Conservation (phyloP, 2,888 invertebrate genomes). For the Carpatolechia fugitivella region DNA sequence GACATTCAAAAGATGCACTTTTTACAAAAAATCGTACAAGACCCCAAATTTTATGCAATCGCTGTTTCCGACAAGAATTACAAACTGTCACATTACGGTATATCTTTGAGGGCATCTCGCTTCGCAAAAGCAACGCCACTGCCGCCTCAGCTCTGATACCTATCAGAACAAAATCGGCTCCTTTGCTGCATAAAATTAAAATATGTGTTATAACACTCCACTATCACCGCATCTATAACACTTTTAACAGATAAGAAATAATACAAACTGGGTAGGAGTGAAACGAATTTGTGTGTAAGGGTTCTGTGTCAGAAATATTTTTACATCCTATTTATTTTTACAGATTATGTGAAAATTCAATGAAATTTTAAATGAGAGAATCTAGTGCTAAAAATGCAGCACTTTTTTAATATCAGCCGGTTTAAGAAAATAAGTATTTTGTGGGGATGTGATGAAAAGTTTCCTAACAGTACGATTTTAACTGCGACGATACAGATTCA, state of each 20-base stretch:
- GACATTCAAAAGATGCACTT: neutral
- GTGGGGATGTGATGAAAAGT: too few relatives aligned
- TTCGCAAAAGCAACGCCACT: constrained; percentile 18
- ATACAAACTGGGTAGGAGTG: neutral
- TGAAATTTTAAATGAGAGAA: too few relatives aligned
- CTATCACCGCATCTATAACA: constrained; percentile 43
- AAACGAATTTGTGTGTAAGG: neutral
- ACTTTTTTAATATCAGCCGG: too few relatives aligned
- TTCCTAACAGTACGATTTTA: too few relatives aligned
- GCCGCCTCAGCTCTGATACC: constrained; percentile 16
- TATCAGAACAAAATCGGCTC: constrained; percentile 22
- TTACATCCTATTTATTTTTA: too few relatives aligned
- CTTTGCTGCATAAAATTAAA: constrained; percentile 23
- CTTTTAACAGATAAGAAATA: neutral
- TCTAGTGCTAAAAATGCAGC: too few relatives aligned
- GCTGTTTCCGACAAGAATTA: neutral
- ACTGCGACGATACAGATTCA: too few relatives aligned
- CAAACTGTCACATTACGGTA: constrained; percentile 9
- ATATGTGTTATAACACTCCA: constrained; percentile 38
- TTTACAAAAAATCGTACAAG: neutral
- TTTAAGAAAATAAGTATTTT: too few relatives aligned
- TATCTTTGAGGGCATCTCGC: constrained; percentile 9
- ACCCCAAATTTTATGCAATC: neutral
- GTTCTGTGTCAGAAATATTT: neutral
- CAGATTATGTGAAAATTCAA: too few relatives aligned